Evolutionary conservation across 2,113 vertebrate genomes (phyloP).

Genomic region (Ammospiza nelsoni): DNA sequence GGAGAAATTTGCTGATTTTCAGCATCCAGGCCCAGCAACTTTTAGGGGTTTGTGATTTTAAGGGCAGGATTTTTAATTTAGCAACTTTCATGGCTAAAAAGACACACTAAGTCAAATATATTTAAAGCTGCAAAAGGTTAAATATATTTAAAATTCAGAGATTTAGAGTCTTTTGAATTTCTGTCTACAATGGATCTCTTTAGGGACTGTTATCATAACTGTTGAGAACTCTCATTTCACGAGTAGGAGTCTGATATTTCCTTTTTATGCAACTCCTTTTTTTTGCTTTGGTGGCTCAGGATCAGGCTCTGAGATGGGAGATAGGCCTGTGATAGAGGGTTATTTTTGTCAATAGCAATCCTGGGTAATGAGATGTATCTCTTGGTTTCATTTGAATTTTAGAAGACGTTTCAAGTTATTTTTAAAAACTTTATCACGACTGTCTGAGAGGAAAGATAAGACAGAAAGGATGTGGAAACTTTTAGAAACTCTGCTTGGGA

Average conservation of each 20-base stretch:
- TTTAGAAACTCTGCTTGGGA: background rate
- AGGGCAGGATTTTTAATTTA: background rate
- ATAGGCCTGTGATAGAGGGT: background rate
- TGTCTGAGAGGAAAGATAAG: conserved; percentile 31
- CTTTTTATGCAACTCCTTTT: background rate
- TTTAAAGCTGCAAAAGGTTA: background rate
- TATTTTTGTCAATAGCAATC: conserved; percentile 47
- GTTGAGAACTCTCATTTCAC: background rate
- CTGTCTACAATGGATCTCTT: background rate
- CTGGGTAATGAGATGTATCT: conserved; percentile 60
- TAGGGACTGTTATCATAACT: background rate
- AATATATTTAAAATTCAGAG: background rate
- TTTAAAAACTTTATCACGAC: conserved; percentile 35
- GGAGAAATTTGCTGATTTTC: background rate
- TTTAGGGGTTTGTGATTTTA: background rate
- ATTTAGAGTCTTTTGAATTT: background rate
- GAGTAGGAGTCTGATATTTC: background rate
- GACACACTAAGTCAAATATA: background rate
- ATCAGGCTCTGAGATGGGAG: conserved; percentile 1
- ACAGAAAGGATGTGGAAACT: background rate
- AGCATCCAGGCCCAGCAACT: background rate
- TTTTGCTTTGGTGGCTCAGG: background rate
- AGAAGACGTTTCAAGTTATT: conserved; percentile 45
- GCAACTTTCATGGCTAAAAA: background rate
- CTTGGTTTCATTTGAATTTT: conserved; percentile 49